Conservation (phyloP, 35 echinoderm and acorn worm species). For the Stichopus chloronotus region DNA sequence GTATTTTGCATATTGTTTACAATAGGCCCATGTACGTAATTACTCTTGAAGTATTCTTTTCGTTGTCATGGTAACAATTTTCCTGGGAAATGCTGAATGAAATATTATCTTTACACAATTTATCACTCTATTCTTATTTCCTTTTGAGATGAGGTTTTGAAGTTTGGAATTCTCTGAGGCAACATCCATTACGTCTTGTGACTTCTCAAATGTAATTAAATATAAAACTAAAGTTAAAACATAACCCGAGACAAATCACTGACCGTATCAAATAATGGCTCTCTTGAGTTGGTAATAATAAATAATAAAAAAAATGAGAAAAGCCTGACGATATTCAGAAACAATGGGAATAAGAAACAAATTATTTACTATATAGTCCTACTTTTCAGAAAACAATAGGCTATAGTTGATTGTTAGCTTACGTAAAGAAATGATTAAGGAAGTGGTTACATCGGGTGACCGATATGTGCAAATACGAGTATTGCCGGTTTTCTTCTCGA, state of each 20-base stretch:
- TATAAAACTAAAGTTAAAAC: background rate
- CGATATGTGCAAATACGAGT: no score
- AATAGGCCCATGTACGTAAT: no score
- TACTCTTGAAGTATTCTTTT: no score
- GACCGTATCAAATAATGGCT: background rate
- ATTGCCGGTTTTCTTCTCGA: no score
- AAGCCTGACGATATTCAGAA: no score
- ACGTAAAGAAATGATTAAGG: no score
- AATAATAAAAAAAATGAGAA: background rate
- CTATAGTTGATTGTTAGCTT: no score
- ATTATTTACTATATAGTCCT: no score
- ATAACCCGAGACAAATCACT: background rate
- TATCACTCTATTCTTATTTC: background rate
- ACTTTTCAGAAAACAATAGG: no score
- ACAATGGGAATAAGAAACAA: no score
- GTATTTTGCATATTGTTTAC: no score
- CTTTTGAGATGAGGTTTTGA: background rate
- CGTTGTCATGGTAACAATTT: background rate
- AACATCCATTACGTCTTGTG: background rate
- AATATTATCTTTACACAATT: background rate
- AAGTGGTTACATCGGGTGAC: no score
- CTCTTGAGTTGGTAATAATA: background rate
- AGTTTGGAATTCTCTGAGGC: background rate
- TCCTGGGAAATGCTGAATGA: background rate
- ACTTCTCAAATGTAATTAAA: background rate